These are phyloP conservation scores for Orthosia gothica DNA, from an alignment of 2,888 invertebrate genomes.

Conservation along the genomic window DNA sequence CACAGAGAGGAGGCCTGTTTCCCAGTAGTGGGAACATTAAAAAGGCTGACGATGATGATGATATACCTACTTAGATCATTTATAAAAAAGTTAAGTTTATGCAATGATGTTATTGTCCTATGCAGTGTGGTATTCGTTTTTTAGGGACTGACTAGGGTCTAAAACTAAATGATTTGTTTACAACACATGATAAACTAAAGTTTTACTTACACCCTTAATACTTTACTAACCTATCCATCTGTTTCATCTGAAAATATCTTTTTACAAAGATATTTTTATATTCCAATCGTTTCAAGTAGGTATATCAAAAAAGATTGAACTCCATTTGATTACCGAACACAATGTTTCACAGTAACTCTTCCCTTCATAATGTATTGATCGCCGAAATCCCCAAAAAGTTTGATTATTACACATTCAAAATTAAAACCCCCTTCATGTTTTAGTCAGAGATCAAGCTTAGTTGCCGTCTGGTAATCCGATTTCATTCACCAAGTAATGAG, in stretches of 20 bases:
- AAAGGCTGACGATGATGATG: too few species aligned
- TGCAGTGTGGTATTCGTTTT: too few species aligned
- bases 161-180: too few species aligned
- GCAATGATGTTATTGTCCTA: neutral
- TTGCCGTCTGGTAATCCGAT: conserved; percentile 85
- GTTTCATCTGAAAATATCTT: neutral
- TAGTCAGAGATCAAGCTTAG: conserved; percentile 83
- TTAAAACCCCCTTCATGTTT: conserved; percentile 80
- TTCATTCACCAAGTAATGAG: conserved; percentile 88
- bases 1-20: too few species aligned
- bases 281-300: neutral
- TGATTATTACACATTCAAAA: conserved; percentile 76
- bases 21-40: too few species aligned
- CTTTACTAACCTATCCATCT: too few species aligned
- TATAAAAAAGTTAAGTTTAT: neutral
- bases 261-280: neutral
- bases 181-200: too few species aligned
- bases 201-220: too few species aligned
- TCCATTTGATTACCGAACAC: neutral
- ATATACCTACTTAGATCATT: neutral
- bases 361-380: conserved; percentile 60
- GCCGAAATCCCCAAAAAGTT: conserved; percentile 58
- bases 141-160: too few species aligned
- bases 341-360: conserved; percentile 26
- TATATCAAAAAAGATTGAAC: neutral